Percentiles rank a stretch among this genome's conserved stretches.
These are phyloP conservation scores for Sclerurus mexicanus DNA, from an alignment of 2,113 vertebrate species.

Conservation along the genomic window DNA sequence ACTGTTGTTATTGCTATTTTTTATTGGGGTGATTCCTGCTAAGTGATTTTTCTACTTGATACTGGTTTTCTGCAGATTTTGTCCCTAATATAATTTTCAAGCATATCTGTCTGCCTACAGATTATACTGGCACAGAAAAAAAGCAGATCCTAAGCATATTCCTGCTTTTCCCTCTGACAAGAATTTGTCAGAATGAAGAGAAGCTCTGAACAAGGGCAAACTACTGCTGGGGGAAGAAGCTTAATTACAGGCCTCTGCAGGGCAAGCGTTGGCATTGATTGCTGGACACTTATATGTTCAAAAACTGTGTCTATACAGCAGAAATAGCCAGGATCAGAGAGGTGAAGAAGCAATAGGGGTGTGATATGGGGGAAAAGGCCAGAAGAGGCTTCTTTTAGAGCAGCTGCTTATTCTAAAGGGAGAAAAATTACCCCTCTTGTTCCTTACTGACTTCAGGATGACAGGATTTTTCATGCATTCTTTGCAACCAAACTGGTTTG, in stretches of 20 bases:
- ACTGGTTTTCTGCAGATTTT: not conserved
- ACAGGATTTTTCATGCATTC: not conserved
- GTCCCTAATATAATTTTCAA: not conserved
- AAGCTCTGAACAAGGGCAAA: not conserved
- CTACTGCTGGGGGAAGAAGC: not conserved
- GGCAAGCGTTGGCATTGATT: not conserved
- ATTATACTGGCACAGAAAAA: not conserved
- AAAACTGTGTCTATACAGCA: not conserved
- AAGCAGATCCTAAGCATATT: not conserved
- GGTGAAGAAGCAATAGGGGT: rapidly evolving
- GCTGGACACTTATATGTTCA: not conserved
- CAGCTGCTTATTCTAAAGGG: not conserved
- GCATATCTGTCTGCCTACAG: not conserved
- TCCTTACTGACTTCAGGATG: not conserved
- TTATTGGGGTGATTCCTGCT: not conserved
- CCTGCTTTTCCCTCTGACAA: not conserved
- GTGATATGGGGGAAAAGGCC: not conserved
- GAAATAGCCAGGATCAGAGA: not conserved
- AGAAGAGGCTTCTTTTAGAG: not conserved
- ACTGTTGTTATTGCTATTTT: not conserved
- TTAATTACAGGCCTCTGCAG: not conserved
- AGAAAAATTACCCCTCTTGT: not conserved
- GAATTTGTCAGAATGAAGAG: not conserved
- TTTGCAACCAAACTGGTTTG: not conserved
- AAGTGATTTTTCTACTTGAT: not conserved